Evolutionary conservation across 1,140 invertebrate genomes (phyloP).

Genomic region (Acromyrmex charruanus): DNA sequence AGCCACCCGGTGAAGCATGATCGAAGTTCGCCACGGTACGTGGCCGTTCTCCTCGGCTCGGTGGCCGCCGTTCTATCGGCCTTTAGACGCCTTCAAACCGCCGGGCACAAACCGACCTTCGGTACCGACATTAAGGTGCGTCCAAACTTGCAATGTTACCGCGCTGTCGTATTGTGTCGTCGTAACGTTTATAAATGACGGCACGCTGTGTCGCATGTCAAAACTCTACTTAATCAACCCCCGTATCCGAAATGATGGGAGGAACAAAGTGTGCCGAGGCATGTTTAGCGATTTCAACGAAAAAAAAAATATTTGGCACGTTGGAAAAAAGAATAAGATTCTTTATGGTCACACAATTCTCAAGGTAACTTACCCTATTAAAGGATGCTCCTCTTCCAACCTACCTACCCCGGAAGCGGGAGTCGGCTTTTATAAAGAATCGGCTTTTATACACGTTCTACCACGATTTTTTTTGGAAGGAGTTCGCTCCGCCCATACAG

Average conservation of each 20-base stretch:
- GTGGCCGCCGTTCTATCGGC: slow-evolving; percentile 66
- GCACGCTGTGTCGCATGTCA: slow-evolving; percentile 50
- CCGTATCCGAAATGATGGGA: background rate
- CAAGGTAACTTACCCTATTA: slow-evolving; percentile 45
- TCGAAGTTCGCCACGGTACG: slow-evolving; percentile 81
- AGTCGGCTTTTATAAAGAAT: slow-evolving; percentile 11
- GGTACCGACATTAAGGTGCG: slow-evolving; percentile 57
- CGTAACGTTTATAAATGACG: slow-evolving; percentile 36
- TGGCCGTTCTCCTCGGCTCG: slow-evolving; percentile 73
- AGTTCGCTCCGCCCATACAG: background rate
- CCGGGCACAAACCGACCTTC: slow-evolving; percentile 52
- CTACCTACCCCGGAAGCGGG: slow-evolving; percentile 19
- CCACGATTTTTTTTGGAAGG: slow-evolving; percentile 6
- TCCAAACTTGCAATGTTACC: slow-evolving; percentile 50
- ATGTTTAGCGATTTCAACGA: background rate
- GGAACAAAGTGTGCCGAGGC: slow-evolving; percentile 12
- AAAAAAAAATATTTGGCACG: slow-evolving; percentile 2
- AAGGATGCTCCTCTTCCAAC: background rate
- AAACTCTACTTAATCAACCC: slow-evolving; percentile 33
- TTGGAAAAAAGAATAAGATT: background rate
- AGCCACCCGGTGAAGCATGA: slow-evolving; percentile 82
- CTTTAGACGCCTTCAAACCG: slow-evolving; percentile 72
- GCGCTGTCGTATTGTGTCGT: slow-evolving; percentile 38
- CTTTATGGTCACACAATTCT: background rate
- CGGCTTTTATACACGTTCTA: background rate